A percentile compares a stretch with the other conserved stretches of the same genome.
Evolutionary conservation across 2,797 vertebrate genomes (phyloP).

Genomic region (Rhyacichthys aspro): DNA sequence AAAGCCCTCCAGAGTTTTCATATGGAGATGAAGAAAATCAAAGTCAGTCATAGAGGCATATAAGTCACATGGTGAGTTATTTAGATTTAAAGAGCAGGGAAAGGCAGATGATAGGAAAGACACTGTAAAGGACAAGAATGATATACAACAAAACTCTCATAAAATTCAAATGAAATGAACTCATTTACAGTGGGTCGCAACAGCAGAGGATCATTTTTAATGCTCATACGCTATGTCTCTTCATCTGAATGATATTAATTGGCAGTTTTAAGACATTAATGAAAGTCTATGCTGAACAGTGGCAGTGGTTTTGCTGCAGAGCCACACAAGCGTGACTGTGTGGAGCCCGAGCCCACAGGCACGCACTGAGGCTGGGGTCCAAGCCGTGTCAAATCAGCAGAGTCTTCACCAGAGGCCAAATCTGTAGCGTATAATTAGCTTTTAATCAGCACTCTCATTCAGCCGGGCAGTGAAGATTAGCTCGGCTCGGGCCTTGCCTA

Average conservation of each 20-base stretch:
- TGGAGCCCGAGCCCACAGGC: slow-evolving; percentile 61
- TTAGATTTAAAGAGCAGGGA: slow-evolving; percentile 6
- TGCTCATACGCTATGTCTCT: no score
- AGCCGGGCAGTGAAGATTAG: slow-evolving; percentile 74
- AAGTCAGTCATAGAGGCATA: slow-evolving; percentile 11
- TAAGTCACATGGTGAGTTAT: slow-evolving; percentile 3
- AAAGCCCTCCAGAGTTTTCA: slow-evolving; percentile 16
- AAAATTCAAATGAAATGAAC: background rate
- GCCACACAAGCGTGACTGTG: slow-evolving; percentile 45
- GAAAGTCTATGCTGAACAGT: background rate
- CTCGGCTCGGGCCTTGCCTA: slow-evolving; percentile 70
- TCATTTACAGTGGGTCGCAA: background rate
- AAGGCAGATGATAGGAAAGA: no score
- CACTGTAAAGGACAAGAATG: no score
- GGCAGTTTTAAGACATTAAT: background rate
- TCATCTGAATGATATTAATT: background rate
- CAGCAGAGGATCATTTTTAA: no score
- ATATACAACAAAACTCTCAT: background rate
- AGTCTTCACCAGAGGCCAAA: slow-evolving; percentile 79
- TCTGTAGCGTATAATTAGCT: slow-evolving; percentile 85
- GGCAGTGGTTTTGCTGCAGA: slow-evolving; percentile 16
- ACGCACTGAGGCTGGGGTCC: slow-evolving; percentile 57
- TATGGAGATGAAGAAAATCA: slow-evolving; percentile 19
- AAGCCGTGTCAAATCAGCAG: slow-evolving; percentile 72
- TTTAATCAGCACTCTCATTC: slow-evolving; percentile 82